Evolutionary conservation across 53 echinoderm and acorn worm species (phyloP).

Genomic region (Henricia sp.): DNA sequence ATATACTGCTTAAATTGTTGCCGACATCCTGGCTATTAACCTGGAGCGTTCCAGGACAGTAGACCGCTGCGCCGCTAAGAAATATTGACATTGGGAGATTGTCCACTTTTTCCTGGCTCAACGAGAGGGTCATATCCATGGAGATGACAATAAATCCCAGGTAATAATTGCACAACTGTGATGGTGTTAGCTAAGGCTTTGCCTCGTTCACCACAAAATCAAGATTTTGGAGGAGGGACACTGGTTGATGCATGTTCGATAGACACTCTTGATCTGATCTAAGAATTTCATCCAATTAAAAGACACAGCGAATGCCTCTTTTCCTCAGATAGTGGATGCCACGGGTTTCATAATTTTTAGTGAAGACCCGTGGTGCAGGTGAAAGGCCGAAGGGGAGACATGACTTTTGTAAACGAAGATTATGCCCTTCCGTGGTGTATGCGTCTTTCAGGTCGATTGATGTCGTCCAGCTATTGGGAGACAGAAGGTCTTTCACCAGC

Average conservation of each 20-base stretch:
- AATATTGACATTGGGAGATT: neutral
- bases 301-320: conserved; percentile 1
- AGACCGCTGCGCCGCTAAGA: too few species aligned
- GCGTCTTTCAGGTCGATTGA: conserved; percentile 5
- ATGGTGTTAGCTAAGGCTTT: neutral
- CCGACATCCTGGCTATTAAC: neutral
- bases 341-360: conserved; percentile 15
- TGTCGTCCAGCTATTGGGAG: neutral
- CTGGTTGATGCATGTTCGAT: neutral
- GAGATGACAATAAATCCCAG: neutral
- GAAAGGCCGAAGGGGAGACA: conserved; percentile 3
- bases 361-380: conserved; percentile 3
- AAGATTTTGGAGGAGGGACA: neutral
- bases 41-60: neutral
- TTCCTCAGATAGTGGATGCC: neutral
- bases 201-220: neutral
- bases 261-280: neutral
- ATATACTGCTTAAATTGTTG: neutral
- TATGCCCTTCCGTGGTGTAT: neutral
- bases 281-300: conserved; percentile 1
- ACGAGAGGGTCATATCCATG: neutral
- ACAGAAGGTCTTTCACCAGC: too few species aligned
- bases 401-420: neutral
- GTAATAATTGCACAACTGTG: neutral
- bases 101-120: neutral